Evolutionary conservation across 35 echinoderm and acorn worm species (phyloP), one percentile per base, ranked within the genome.

Genomic region (Apostichopus japonicus): DNA sequence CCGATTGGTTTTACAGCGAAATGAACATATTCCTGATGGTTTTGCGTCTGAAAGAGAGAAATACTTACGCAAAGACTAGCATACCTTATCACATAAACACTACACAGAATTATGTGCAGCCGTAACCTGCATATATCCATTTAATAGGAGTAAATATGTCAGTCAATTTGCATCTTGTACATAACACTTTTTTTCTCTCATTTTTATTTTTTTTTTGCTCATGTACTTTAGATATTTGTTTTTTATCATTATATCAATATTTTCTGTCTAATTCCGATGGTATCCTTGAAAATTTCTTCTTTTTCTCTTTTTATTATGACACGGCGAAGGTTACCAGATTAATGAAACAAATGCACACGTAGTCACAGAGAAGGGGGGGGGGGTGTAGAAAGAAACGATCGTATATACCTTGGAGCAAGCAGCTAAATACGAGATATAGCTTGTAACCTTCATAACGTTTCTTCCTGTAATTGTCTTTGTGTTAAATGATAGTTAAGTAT

Each of bases 401-500:
- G 21, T 75, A 10, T 5, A 10, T 72, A 75, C 71, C 71, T 75
- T 15, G 21, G 6, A 75, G 71, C 71, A 19, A 75, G 71, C 71
- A 67, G 63, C 11, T 11, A 23, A 62, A 84, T n/a, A 58, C 17
- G 27, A 22, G 15, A 59, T 24, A 58, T 9, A 24, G 16, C 78
- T 84, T 23, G 53, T 58, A 84, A 84, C 81, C 81, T 84, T 57
- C 81, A 23, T 54, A 58, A 57, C 54, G 53, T 58, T 84, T 53
- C n/a, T 55, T 62, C 54, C 7, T 62, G 16, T 53, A 84, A 53
- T 84, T 21, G 17, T 57, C 53, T 84, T 57, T 58, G 17, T 84
- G 56, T 15, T 57, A 55, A 84, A 84, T 58, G 56, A 84, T 84
- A 57, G 81, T 84, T 55, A 84, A 57, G 54, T 84, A 57, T 84